Conservation (phyloP, 2,113 vertebrate genomes). For the Mormoops blainvillei region DNA sequence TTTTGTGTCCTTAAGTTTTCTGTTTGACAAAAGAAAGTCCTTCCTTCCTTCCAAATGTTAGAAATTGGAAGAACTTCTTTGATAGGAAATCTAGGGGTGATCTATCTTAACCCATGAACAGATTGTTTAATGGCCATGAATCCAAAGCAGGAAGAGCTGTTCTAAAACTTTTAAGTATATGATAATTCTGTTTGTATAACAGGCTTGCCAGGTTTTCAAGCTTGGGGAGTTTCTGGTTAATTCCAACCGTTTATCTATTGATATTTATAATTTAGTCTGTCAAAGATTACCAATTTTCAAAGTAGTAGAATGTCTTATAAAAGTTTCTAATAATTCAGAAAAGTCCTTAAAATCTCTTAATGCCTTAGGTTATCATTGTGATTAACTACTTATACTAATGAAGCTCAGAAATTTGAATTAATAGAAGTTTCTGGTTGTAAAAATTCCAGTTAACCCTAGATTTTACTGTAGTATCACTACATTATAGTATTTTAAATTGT, state of each 20-base stretch:
- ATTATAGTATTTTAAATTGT: not conserved
- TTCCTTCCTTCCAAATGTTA: not conserved
- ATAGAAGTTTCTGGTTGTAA: not conserved
- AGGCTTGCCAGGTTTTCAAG: not conserved
- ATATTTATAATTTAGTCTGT: not conserved
- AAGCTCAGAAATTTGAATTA: not conserved
- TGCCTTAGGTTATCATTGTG: not conserved
- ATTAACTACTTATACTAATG: not conserved
- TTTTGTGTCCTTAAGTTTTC: not conserved
- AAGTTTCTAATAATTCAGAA: not conserved
- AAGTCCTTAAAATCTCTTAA: not conserved
- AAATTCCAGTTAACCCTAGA: not conserved
- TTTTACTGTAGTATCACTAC: not conserved
- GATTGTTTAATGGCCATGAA: not conserved
- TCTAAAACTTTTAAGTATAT: not conserved
- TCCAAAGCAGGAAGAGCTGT: not conserved
- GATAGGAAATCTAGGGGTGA: not conserved
- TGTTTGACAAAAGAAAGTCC: not conserved
- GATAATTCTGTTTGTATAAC: not conserved
- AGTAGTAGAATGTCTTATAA: not conserved
- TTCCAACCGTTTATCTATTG: not conserved
- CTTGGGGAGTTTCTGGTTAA: not conserved
- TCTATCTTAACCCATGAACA: not conserved
- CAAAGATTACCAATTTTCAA: not conserved
- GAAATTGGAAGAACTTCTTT: not conserved